Evolutionary conservation across 2,888 invertebrate species (phyloP).

Genomic region (Phortica okadai): DNA sequence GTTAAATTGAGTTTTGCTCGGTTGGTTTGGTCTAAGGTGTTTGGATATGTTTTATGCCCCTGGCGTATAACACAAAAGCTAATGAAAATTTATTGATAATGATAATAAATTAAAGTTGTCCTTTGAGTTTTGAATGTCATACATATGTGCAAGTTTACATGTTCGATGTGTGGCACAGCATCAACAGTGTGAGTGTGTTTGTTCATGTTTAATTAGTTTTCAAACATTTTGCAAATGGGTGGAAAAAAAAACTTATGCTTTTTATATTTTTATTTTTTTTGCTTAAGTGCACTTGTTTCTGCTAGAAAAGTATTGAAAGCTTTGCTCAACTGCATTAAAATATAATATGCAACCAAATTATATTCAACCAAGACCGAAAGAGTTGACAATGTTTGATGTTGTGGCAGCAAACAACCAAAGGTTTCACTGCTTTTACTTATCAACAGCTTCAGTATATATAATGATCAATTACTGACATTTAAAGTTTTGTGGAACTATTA

Average conservation of each 20-base stretch:
- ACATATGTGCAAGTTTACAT: conserved; percentile 39
- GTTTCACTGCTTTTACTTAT: too few relatives aligned
- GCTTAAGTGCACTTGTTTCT: background rate
- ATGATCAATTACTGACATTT: too few relatives aligned
- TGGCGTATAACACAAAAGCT: conserved; percentile 59
- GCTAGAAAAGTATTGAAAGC: background rate
- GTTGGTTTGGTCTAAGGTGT: background rate
- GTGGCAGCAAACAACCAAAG: too few relatives aligned
- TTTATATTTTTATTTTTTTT: background rate
- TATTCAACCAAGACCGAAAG: too few relatives aligned
- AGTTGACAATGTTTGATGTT: too few relatives aligned
- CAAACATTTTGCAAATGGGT: background rate
- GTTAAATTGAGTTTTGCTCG: background rate
- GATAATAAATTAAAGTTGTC: conserved; percentile 54
- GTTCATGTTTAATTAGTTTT: background rate
- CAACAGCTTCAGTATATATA: too few relatives aligned
- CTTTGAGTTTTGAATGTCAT: conserved; percentile 57
- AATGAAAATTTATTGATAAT: conserved; percentile 75
- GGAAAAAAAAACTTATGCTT: background rate
- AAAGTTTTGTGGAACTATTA: too few relatives aligned
- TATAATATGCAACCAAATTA: background rate
- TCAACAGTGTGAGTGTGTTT: too few relatives aligned
- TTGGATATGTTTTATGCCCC: background rate
- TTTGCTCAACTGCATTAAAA: background rate
- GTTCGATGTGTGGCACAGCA: background rate